Percentiles rank a stretch among this genome's conserved stretches.
phyloP scores from a whole-genome alignment of 2,797 vertebrate genomes.

The Sternarchorhynchus goeldii region DNA sequence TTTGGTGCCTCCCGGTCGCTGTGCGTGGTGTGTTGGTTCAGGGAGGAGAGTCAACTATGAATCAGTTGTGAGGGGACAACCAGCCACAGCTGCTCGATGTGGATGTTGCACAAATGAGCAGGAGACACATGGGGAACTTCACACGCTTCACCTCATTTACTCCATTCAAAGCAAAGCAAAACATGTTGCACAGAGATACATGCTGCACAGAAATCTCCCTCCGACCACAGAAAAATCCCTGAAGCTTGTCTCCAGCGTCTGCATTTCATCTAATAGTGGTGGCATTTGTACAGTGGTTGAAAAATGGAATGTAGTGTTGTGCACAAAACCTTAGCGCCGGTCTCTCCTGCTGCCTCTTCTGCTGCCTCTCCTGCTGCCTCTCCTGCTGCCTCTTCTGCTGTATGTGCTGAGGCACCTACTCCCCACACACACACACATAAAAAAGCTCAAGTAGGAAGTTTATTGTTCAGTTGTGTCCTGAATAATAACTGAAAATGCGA shows the following conservation, averaged over 20 bases:
- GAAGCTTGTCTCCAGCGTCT: constrained; percentile 34
- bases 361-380: not conserved
- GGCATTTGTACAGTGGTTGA: constrained; percentile 29
- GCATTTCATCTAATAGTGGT: constrained; percentile 22
- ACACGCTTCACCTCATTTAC: constrained; percentile 21
- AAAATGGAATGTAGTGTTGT: constrained; percentile 24
- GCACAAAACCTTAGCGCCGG: constrained; percentile 51
- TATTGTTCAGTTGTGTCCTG: constrained; percentile 27
- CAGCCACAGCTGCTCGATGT: constrained; percentile 24
- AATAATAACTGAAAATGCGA: constrained; percentile 16
- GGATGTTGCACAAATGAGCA: constrained; percentile 15
- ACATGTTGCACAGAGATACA: constrained; percentile 21
- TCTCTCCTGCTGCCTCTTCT: constrained; percentile 45
- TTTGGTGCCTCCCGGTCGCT: constrained; percentile 61
- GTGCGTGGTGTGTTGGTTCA: constrained; percentile 36
- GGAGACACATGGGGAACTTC: constrained; percentile 20
- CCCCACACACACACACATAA: not conserved
- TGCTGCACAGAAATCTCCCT: constrained; percentile 19
- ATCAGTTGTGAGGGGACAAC: constrained; percentile 44
- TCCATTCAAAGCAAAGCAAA: constrained; percentile 26
- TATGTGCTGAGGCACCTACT: constrained; percentile 15
- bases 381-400: constrained; percentile 10
- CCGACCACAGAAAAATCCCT: constrained; percentile 22
- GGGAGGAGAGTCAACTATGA: constrained; percentile 46
- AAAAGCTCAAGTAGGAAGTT: constrained; percentile 25